Evolutionary conservation across 2,113 vertebrate genomes (phyloP), one percentile per base, ranked within the genome.

Genomic region (Ceratotherium simum): DNA sequence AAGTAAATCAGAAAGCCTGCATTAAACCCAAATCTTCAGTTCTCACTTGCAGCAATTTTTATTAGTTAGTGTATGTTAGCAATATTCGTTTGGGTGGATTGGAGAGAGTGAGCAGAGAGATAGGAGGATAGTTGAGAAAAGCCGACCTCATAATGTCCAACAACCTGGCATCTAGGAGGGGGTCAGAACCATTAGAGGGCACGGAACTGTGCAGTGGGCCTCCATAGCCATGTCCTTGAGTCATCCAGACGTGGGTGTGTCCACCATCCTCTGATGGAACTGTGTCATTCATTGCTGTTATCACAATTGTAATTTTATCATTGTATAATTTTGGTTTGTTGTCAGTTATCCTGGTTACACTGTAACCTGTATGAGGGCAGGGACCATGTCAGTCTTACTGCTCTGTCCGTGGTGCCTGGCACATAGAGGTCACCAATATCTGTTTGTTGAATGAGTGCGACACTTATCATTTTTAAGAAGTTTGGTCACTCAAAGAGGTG

Each of bases 1-100:
- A 64, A 95, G 36, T 60, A 75, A 85, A 70, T 82, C 6, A 64
- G 42, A 91, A 95, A 75, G 21, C 62, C 33, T 65, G 25, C 31
- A 58, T 91, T 87, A 90, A 95, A 87, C 16, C 27, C 12, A 48
- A n/a, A 58, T 51, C 14, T 86, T 96, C 33, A 81, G 85, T 90
- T 94, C 4, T 92, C 48, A 36, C 27, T 78, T 85, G 33, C 1
- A 91, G 31, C 17, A 58, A 29, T 62, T 84, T 91, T 96, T 78
- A 13, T 65, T 97, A 80, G 39, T 70, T 87, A 83, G 17, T 65
- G 2, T 83, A 29, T 42, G 8, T 94, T 89, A 97, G 67, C 65
- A 78, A 1, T 72, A 23, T 60, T 88, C 82, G 3, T 91, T 96
- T 90, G 11, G 25, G 31, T 8, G 5, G 21, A 27, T 46, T 56